Percentiles rank a stretch among this genome's conserved stretches.
Conservation (phyloP, 2,113 vertebrate genomes). For the Genyomyrus donnyi region DNA sequence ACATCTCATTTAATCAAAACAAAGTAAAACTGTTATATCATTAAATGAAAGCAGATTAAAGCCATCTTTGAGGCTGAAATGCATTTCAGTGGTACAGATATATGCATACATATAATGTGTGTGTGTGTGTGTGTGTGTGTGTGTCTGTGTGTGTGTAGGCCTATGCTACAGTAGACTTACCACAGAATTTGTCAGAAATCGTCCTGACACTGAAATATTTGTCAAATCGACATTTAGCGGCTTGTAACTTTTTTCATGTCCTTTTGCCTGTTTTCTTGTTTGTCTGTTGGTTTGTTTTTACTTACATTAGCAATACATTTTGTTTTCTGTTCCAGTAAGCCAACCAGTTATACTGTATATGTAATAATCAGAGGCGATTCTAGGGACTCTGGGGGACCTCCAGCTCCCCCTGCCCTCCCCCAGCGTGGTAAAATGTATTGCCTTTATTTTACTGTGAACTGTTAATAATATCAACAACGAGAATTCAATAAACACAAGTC, state of each 20-base stretch:
- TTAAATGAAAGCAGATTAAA: slow-evolving; percentile 28
- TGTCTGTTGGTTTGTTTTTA: neutral
- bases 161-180: neutral
- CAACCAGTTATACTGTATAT: neutral
- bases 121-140: neutral
- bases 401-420: too few species aligned
- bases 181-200: neutral
- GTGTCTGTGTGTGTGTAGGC: neutral
- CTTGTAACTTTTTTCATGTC: neutral
- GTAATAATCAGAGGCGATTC: neutral
- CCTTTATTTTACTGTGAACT: too few species aligned
- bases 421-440: too few species aligned
- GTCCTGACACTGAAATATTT: neutral
- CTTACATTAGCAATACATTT: neutral
- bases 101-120: neutral
- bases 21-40: slow-evolving; percentile 21
- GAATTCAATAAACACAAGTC: too few species aligned
- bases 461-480: too few species aligned
- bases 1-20: slow-evolving; percentile 27
- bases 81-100: neutral
- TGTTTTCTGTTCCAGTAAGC: neutral
- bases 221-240: neutral
- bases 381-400: too few species aligned
- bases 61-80: slow-evolving; percentile 17
- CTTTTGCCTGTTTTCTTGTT: neutral